Base-by-base conservation (phyloP, 2,888 invertebrate genomes). In the Euclidia mi region DNA sequence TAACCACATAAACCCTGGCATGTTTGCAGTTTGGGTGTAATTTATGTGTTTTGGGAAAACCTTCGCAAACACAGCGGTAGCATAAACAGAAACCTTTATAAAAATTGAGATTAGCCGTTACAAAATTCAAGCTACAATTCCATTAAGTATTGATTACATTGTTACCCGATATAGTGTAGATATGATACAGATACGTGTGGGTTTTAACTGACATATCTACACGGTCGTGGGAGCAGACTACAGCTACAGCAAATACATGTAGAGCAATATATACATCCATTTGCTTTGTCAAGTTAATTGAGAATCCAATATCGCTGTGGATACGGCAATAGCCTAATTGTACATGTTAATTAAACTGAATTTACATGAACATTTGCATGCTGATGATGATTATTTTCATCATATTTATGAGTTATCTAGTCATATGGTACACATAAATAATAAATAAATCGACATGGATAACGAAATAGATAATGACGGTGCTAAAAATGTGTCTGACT, bases 221-320 rank as follows among this genome's bases (percentile, higher is more conserved):
- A 15, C 14, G 35, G 4, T 15, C 2, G 10, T 10, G 17, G 3
- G 7, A 37, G 20, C 20, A 37, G 10, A 10, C 37, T 37, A 37
- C n/a, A n/a, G n/a, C n/a, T n/a, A n/a, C n/a, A n/a, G n/a, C 20
- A 48, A 40, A 40, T 17, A 52, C 10, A 47, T 2, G 12, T 14
- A 41, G 1, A 34, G 17, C 50, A 29, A 46, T 57, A 56, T 45
- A 38, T 40, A 4, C 14, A 37, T 48, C 15, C 47, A 55, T 61
- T 52, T 56, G 56, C 63, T 62, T 66, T 50, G 52, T 66, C 51
- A 15, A 65, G 55, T 65, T 71, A 66, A 71, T 71, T 68, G 51
- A 51, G 31, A 46, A 61, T 46, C 34, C 9, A 48, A 55, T 34
- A 51, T 42, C 20, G 29, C 40, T 31, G 15, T 15, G 34, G 15